phyloP scores from a whole-genome alignment of 2,797 vertebrate genomes.

The Falco cherrug region DNA sequence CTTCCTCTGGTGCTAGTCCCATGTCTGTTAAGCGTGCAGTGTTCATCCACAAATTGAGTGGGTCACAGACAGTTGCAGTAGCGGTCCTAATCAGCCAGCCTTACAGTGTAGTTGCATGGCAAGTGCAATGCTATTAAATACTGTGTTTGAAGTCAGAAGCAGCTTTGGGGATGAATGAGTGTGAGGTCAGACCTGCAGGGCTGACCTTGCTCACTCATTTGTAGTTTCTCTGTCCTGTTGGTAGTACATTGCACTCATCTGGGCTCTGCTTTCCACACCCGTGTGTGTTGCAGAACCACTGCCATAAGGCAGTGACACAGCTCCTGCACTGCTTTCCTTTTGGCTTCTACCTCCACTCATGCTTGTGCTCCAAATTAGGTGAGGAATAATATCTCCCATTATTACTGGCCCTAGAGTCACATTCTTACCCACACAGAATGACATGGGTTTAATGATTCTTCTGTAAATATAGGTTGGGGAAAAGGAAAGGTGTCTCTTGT shows the following conservation, averaged over 20 bases:
- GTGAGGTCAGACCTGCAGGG: neutral
- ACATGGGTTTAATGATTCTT: neutral
- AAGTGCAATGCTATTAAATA: neutral
- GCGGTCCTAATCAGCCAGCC: neutral
- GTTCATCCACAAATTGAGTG: neutral
- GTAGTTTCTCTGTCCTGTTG: neutral
- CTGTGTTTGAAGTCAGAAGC: neutral
- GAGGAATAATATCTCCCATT: neutral
- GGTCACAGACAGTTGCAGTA: neutral
- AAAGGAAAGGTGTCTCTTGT: neutral
- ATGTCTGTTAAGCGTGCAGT: neutral
- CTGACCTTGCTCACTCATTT: neutral
- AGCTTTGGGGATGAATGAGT: neutral
- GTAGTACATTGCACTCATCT: neutral
- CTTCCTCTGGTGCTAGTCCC: neutral
- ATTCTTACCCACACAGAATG: neutral
- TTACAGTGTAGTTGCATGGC: neutral
- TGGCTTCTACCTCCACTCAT: neutral
- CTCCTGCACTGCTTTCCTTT: neutral
- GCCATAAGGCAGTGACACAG: neutral
- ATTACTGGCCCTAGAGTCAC: neutral
- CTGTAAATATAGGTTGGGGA: neutral
- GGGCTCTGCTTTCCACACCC: neutral
- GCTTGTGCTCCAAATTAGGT: neutral
- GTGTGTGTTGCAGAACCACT: neutral